These are phyloP conservation scores for Sceloporus tristichus DNA, from an alignment of 2,113 vertebrate genomes.

Conservation along the genomic window DNA sequence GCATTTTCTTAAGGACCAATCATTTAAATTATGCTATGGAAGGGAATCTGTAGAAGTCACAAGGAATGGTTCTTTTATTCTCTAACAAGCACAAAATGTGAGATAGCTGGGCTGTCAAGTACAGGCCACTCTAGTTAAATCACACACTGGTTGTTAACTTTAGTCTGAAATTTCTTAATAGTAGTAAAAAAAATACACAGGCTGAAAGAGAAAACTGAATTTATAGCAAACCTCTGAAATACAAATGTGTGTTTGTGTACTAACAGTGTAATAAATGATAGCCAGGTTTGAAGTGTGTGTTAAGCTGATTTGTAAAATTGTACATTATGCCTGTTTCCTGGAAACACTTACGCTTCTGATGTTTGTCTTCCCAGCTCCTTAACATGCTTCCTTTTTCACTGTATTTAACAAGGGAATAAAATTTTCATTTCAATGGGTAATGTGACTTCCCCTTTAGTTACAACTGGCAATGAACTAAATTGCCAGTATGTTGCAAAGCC, in stretches of 20 bases:
- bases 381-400: constrained; percentile 8
- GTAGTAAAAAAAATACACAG: too few relatives aligned
- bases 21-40: not conserved
- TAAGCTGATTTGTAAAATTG: not conserved
- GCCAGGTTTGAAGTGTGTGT: not conserved
- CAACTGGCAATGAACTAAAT: not conserved
- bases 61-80: not conserved
- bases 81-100: not conserved
- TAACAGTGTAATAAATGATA: not conserved
- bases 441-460: not conserved
- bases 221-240: not conserved
- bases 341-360: not conserved
- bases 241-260: not conserved
- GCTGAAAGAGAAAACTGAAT: not conserved
- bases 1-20: not conserved
- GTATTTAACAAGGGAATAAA: constrained; percentile 8
- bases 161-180: not conserved
- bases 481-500: not conserved
- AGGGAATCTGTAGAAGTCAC: not conserved
- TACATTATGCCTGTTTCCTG: not conserved
- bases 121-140: too few relatives aligned
- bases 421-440: constrained; percentile 5
- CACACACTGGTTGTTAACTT: not conserved
- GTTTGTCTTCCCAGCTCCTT: not conserved
- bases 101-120: not conserved